A percentile compares a stretch with the other conserved stretches of the same genome.
Conservation (phyloP, 2,113 vertebrate genomes). For the Lichenostomus cassidix region DNA sequence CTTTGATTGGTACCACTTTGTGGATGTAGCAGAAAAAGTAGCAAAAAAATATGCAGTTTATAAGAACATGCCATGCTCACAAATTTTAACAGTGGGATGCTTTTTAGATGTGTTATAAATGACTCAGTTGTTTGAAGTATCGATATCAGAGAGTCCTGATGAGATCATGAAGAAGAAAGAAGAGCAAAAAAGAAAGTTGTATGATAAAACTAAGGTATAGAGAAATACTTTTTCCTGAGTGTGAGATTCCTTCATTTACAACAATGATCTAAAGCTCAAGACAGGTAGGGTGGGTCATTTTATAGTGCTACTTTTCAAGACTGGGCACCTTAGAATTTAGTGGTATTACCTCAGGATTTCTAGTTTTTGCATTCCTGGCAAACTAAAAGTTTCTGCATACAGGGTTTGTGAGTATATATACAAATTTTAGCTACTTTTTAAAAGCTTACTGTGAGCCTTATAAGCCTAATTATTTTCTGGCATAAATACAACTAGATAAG, state of each 20-base stretch:
- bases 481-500: neutral
- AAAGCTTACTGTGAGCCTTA: neutral
- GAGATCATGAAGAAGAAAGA: neutral
- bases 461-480: neutral
- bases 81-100: no score
- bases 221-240: neutral
- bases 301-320: neutral
- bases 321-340: neutral
- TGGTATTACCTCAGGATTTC: neutral
- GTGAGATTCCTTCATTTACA: neutral
- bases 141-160: neutral
- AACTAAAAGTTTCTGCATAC: neutral
- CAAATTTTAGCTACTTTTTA: neutral
- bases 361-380: neutral
- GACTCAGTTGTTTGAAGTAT: neutral
- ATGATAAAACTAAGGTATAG: neutral
- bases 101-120: neutral
- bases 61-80: neutral
- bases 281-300: neutral
- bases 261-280: neutral
- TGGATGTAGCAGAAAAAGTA: neutral
- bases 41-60: neutral
- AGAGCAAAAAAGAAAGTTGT: neutral
- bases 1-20: neutral
- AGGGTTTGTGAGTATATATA: fast-evolving